Evolutionary conservation across 2,113 vertebrate species (phyloP).

Genomic region (Chloropsis cyanopogon): DNA sequence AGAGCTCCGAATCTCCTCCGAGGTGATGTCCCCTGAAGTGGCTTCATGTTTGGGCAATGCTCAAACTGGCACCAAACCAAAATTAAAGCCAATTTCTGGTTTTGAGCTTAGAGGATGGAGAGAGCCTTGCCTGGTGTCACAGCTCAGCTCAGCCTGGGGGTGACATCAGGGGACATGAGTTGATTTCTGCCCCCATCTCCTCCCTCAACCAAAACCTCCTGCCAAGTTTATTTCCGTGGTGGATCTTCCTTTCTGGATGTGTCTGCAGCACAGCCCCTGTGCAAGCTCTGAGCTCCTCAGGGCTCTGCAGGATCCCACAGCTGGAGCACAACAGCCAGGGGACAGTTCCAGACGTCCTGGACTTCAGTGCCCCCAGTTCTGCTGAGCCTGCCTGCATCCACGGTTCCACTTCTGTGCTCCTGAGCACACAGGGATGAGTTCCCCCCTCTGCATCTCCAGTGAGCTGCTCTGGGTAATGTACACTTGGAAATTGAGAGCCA

Average conservation of each 20-base stretch:
- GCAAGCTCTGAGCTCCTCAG: neutral
- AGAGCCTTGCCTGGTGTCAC: rapidly evolving
- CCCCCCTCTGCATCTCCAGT: neutral
- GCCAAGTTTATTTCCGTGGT: neutral
- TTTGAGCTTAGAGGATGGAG: neutral
- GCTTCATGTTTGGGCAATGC: rapidly evolving
- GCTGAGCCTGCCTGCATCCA: neutral
- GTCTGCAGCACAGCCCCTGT: neutral
- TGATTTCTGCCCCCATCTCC: neutral
- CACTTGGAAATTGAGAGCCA: neutral
- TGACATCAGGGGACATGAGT: rapidly evolving
- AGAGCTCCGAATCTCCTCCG: neutral
- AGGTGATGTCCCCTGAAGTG: neutral
- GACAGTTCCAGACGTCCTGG: neutral
- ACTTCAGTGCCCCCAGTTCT: neutral
- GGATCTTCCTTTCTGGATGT: neutral
- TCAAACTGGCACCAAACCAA: neutral
- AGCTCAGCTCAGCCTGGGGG: neutral
- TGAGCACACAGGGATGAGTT: neutral
- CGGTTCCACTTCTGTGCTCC: neutral
- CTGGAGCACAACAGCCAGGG: neutral
- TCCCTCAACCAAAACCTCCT: neutral
- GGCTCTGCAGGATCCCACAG: neutral
- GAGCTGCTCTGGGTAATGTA: neutral
- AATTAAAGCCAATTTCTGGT: neutral